Evolutionary conservation across 2,113 vertebrate genomes (phyloP).

Genomic region (Indicator indicator): DNA sequence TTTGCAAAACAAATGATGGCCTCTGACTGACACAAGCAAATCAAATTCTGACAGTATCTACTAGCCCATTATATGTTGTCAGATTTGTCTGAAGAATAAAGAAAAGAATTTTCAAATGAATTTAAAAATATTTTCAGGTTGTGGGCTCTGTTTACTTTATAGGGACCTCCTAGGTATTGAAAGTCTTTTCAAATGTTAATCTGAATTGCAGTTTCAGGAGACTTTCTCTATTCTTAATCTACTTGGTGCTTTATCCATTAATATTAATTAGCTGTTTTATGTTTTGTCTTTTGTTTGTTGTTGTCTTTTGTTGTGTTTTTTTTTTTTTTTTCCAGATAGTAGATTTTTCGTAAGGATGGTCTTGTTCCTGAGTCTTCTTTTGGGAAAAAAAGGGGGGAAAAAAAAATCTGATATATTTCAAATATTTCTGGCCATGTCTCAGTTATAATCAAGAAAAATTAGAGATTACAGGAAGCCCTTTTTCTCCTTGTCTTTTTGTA

Average conservation of each 20-base stretch:
- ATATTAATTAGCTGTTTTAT: neutral
- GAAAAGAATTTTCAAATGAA: constrained; percentile 18
- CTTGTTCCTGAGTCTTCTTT: neutral
- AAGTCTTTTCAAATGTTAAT: constrained; percentile 45
- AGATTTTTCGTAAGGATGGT: neutral
- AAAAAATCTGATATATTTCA: neutral
- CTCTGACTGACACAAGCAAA: constrained; percentile 14
- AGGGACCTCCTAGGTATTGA: neutral
- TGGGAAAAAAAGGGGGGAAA: too few species aligned
- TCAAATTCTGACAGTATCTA: constrained; percentile 7
- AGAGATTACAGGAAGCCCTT: neutral
- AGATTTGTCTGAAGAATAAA: constrained; percentile 21
- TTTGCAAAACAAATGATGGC: constrained; percentile 51
- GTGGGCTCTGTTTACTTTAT: constrained; percentile 4
- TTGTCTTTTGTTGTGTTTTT: too few species aligned
- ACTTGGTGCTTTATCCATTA: neutral
- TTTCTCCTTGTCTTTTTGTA: neutral
- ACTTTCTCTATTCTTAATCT: neutral
- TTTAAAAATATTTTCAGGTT: neutral
- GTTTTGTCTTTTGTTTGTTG: too few species aligned
- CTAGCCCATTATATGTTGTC: neutral
- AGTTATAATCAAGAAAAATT: neutral
- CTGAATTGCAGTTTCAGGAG: neutral
- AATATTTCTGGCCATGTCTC: neutral
- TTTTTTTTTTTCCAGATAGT: neutral